Percentiles rank a stretch among this genome's conserved stretches.
Evolutionary conservation across 2,888 invertebrate species (phyloP).

Genomic region (Hirtodrosophila histrioides): DNA sequence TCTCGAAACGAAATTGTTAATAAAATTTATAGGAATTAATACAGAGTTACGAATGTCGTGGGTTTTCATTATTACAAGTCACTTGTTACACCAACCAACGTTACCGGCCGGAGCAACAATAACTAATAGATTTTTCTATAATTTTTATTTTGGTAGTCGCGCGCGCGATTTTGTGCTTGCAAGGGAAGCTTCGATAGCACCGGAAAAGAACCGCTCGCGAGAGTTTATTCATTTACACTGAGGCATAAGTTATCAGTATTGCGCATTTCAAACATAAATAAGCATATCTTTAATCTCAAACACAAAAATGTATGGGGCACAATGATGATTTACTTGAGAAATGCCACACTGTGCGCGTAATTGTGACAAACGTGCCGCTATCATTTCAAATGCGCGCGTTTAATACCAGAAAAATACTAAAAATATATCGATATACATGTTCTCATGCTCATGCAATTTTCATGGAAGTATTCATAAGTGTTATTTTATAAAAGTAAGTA

Average conservation of each 20-base stretch:
- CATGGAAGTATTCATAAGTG: background rate
- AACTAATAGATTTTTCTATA: constrained; percentile 11
- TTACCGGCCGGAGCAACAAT: constrained; percentile 27
- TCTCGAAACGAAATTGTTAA: constrained; percentile 65
- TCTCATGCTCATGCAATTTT: background rate
- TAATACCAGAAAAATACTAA: background rate
- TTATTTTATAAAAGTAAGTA: too few relatives aligned
- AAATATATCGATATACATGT: too few relatives aligned
- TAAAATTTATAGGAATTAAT: constrained; percentile 62
- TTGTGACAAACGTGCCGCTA: background rate
- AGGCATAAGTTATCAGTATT: constrained; percentile 49
- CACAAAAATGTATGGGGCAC: constrained; percentile 4
- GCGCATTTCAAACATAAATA: constrained; percentile 47
- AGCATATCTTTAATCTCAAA: constrained; percentile 28
- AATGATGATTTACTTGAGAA: background rate
- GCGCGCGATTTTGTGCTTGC: constrained; percentile 15
- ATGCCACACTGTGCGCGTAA: background rate
- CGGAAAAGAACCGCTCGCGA: constrained; percentile 61
- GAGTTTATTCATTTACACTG: constrained; percentile 74
- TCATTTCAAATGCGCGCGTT: constrained; percentile 13
- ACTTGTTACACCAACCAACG: constrained; percentile 23
- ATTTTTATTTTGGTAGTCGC: constrained; percentile 4
- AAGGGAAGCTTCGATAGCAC: constrained; percentile 16
- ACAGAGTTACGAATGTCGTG: constrained; percentile 40
- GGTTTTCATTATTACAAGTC: constrained; percentile 23